Conservation (phyloP, 2,113 vertebrate species). For the Alethe diademata region DNA sequence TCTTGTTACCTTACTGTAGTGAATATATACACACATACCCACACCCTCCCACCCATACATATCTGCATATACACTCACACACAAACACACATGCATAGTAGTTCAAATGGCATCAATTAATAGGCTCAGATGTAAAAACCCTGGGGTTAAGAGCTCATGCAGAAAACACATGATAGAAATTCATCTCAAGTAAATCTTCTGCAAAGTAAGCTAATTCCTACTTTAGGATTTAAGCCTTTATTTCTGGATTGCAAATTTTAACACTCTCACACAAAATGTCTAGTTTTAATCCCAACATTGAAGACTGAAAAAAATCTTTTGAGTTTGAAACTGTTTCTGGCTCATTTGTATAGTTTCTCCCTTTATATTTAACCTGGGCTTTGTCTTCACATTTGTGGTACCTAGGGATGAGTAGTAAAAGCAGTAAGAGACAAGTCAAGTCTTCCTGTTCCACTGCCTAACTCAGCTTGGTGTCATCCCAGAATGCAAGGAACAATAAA, state of each 20-base stretch:
- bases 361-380: background rate
- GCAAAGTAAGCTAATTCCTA: background rate
- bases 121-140: background rate
- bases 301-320: background rate
- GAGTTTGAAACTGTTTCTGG: background rate
- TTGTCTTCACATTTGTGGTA: background rate
- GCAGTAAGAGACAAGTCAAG: background rate
- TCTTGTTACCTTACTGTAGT: background rate
- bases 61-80: background rate
- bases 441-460: background rate
- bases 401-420: background rate
- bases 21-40: background rate
- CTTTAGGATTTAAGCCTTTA: background rate
- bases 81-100: background rate
- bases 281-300: background rate
- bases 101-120: background rate
- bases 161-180: background rate
- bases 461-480: background rate
- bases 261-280: background rate
- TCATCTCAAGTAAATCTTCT: background rate
- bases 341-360: background rate
- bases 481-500: background rate
- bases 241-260: background rate
- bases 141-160: background rate
- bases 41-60: rapidly evolving